These are phyloP conservation scores for Labroides dimidiatus DNA, from an alignment of 2,797 vertebrate genomes.

Conservation along the genomic window DNA sequence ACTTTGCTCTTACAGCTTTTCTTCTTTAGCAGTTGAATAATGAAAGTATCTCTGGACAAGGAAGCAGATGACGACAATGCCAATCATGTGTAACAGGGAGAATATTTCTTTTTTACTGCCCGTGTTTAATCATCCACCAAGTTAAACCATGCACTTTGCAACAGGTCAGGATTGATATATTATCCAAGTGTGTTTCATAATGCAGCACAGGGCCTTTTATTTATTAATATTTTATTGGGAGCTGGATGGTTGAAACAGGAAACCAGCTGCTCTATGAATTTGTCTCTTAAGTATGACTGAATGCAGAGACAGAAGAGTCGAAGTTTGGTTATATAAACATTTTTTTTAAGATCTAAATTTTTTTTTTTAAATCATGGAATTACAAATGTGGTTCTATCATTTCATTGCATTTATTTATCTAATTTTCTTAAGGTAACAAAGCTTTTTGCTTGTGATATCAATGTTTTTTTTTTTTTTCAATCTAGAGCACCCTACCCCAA, in stretches of 20 bases:
- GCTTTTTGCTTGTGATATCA: no score
- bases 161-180: constrained; percentile 10
- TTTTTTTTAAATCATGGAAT: no score
- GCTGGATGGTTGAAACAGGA: constrained; percentile 32
- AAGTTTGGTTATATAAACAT: not conserved
- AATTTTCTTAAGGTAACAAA: no score
- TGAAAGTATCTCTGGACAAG: no score
- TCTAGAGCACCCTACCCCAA: no score
- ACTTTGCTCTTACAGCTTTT: no score
- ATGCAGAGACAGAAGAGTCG: not conserved
- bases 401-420: no score
- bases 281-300: not conserved
- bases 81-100: not conserved
- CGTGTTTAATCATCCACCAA: not conserved
- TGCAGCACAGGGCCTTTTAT: constrained; percentile 1
- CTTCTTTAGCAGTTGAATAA: no score
- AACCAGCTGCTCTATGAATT: not conserved
- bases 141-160: not conserved
- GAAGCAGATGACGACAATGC: not conserved
- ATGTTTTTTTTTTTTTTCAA: no score
- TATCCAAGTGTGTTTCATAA: constrained; percentile 31
- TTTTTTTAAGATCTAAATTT: no score
- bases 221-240: constrained; percentile 44
- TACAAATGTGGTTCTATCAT: no score
- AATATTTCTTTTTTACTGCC: not conserved